phyloP scores from a whole-genome alignment of 1,140 invertebrate genomes.

The Oreohelix idahoensis region DNA sequence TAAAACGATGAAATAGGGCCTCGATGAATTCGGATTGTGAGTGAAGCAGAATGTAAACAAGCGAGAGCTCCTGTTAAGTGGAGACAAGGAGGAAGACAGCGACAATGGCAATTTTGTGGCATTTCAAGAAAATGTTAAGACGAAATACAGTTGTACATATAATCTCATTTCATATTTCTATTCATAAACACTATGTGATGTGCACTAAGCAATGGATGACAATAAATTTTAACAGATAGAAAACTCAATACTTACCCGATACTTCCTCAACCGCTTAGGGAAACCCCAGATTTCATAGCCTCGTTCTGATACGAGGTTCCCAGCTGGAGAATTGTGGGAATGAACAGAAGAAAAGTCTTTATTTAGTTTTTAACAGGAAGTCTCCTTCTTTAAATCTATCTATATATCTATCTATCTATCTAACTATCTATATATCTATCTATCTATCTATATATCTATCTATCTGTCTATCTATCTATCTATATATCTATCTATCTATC shows the following conservation, averaged over 20 bases:
- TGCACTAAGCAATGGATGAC: constrained; percentile 10
- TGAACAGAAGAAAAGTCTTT: background rate
- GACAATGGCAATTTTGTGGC: background rate
- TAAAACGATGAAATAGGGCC: constrained; percentile 6
- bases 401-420: too few relatives aligned
- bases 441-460: too few relatives aligned
- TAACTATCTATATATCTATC: too few relatives aligned
- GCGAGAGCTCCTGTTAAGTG: constrained; percentile 13
- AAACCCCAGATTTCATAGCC: constrained; percentile 22
- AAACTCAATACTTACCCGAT: constrained; percentile 36
- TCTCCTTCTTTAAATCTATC: background rate
- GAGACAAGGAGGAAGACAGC: constrained; percentile 5
- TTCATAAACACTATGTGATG: background rate
- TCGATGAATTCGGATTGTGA: constrained; percentile 8
- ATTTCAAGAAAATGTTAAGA: background rate
- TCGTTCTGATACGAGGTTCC: constrained; percentile 31
- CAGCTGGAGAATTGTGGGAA: constrained; percentile 25
- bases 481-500: too few relatives aligned
- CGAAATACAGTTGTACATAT: background rate
- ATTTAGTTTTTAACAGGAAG: background rate
- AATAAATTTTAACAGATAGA: constrained; percentile 32
- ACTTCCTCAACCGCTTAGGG: constrained; percentile 26
- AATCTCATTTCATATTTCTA: background rate
- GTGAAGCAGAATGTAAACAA: constrained; percentile 31
- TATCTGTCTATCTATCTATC: too few relatives aligned